A percentile compares a stretch with the other conserved stretches of the same genome.
phyloP scores from a whole-genome alignment of 2,797 vertebrate genomes.

The Pelodytes ibericus region DNA sequence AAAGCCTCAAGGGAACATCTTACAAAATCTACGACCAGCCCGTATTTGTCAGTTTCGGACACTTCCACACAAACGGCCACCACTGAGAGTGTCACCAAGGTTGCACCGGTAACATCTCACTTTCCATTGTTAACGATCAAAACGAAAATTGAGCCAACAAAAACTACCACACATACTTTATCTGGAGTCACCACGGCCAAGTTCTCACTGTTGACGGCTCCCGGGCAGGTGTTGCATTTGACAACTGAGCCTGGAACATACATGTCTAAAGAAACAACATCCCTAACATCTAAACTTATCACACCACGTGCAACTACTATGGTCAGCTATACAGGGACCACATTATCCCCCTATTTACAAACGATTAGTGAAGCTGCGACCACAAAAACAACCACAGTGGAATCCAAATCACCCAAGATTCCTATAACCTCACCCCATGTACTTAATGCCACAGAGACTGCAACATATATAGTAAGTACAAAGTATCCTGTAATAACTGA shows the following conservation, averaged over 20 bases:
- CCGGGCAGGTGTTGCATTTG: not conserved
- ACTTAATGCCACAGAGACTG: constrained; percentile 56
- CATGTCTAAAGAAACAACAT: constrained; percentile 6
- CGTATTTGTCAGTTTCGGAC: constrained; percentile 33
- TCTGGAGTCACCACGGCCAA: constrained; percentile 40
- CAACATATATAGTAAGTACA: constrained; percentile 50
- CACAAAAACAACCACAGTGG: constrained; percentile 59
- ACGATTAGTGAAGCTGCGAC: constrained; percentile 36
- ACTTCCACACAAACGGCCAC: not conserved
- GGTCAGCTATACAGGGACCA: constrained; percentile 60
- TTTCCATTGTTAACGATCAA: constrained; percentile 47
- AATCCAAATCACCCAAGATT: constrained; percentile 51
- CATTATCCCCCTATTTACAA: constrained; percentile 56
- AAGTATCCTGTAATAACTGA: constrained; percentile 27
- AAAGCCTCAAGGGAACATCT: constrained; percentile 25
- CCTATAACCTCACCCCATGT: constrained; percentile 63
- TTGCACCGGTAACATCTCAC: not conserved
- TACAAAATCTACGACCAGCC: constrained; percentile 37
- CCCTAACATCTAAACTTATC: constrained; percentile 41
- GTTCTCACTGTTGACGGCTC: not conserved
- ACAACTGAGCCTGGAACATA: constrained; percentile 2
- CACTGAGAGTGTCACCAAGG: not conserved
- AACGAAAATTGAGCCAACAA: constrained; percentile 45
- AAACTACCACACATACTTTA: constrained; percentile 48
- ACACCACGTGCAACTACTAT: constrained; percentile 56